Conservation (phyloP, 92 coral and sea anemone species). For the Phenganax marumi region DNA sequence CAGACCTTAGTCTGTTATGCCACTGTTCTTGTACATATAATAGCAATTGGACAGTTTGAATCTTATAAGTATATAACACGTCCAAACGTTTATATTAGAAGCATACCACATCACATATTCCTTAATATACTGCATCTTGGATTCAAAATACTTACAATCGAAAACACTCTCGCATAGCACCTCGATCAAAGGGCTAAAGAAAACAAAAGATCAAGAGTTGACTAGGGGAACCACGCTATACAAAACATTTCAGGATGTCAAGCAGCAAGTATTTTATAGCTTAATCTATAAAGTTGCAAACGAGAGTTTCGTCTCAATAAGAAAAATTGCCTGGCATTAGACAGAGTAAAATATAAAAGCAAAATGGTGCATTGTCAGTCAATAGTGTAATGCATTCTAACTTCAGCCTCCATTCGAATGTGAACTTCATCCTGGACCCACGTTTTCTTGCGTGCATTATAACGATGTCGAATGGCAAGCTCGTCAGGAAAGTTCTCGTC, state of each 20-base stretch:
- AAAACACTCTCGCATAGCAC: slow-evolving; percentile 95
- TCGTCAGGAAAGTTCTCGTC: slow-evolving; percentile 85
- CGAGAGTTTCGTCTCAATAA: background rate
- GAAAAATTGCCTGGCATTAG: background rate
- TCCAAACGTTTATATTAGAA: background rate
- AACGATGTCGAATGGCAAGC: slow-evolving; percentile 82
- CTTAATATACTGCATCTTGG: background rate
- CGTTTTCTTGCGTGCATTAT: slow-evolving; percentile 82
- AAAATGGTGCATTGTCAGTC: background rate
- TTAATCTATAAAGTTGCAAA: background rate
- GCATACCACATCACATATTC: background rate
- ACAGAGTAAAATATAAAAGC: background rate
- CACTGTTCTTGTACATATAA: too few species aligned
- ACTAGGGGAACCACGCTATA: background rate
- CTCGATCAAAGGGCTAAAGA: slow-evolving; percentile 94
- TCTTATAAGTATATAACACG: background rate
- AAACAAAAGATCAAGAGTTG: slow-evolving; percentile 18
- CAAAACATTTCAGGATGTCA: background rate
- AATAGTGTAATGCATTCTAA: slow-evolving; percentile 39
- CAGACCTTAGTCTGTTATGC: too few species aligned
- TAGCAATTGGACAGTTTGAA: too few species aligned
- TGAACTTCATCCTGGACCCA: slow-evolving; percentile 97
- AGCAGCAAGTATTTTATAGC: too few species aligned
- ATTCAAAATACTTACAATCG: slow-evolving; percentile 70
- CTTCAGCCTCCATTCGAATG: slow-evolving; percentile 84